phyloP scores from a whole-genome alignment of 2,113 vertebrate species.

The Clarias magur region DNA sequence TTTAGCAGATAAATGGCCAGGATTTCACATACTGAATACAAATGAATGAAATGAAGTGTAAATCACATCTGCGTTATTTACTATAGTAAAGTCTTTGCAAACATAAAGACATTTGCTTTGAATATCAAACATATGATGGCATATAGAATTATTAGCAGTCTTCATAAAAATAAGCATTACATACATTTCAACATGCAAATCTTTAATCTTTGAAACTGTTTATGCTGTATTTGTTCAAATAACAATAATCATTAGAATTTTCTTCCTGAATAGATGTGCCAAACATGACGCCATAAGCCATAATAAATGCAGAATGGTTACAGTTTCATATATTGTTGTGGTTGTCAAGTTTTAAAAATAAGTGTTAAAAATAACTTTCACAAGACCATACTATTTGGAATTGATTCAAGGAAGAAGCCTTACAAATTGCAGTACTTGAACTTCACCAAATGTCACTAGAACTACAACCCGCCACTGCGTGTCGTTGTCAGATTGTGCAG shows the following conservation, averaged over 20 bases:
- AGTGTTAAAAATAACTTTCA: background rate
- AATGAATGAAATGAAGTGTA: background rate
- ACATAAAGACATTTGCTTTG: background rate
- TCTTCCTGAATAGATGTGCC: background rate
- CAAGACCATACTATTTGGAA: background rate
- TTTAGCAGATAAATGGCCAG: background rate
- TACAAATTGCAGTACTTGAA: background rate
- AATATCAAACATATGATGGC: background rate
- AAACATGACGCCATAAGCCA: background rate
- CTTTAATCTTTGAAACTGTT: background rate
- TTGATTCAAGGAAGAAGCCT: background rate
- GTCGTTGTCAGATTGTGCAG: background rate
- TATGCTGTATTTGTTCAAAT: background rate
- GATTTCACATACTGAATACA: background rate
- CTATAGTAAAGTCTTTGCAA: background rate
- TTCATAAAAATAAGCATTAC: background rate
- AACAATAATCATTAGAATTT: background rate
- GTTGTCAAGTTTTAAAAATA: background rate
- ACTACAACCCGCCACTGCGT: background rate
- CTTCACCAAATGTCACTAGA: background rate
- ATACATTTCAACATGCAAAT: background rate
- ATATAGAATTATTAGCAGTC: background rate
- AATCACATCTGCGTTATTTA: background rate
- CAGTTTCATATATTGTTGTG: background rate
- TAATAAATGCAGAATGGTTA: background rate